Base-by-base conservation (phyloP, 64 coral and sea anemone genomes). In the Cladopsammia gracilis region DNA sequence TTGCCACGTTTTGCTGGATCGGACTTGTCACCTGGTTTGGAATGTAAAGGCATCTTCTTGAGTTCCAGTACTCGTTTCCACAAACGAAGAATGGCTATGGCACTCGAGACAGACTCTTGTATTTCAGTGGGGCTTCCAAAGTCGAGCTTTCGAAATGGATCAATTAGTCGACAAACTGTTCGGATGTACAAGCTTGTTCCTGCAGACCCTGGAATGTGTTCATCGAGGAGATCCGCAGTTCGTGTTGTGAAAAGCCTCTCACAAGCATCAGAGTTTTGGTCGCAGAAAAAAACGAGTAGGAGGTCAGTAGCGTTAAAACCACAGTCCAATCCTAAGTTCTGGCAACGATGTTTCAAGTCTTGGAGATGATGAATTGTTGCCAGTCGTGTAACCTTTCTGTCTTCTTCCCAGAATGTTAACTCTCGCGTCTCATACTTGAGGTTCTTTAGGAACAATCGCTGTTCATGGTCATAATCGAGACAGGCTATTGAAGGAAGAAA, bases 181-280 rank as follows among this genome's bases (percentile, higher is more conserved):
- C 47, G 78, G 19, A 78, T 89, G 42, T 78, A 95, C 34, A 95
- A 42, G 73, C 88, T 87, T 34, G 82, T 90, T 48, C 62, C 93
- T 71, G 87, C 62, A 5, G 82, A 95, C 20, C 75, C 93, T 42
- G 93, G 93, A 50, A 87, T 60, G 70, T 90, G 75, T 74, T 59
- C 7, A 56, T 95, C 88, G 9, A 95, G 56, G 5, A 94, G 92
- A 89, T 94, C 92, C 51, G 92, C 92, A 42, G 58, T 60, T n/a
- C 70, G 45, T 10, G 20, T 14, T 5, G 83, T 93, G 19, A 93
- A 87, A 58, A 87, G 64, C 7, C 91, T 85, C 49, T 85, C 80
- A 85, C 79, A 73, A 75, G 90, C 90, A 70, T 93, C 90, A 46
- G 90, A 93, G 58, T 93, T 93, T n/a, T 93, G 90, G 25, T 93